Evolutionary conservation across 2,797 vertebrate species (phyloP).

Genomic region (Melopsittacus undulatus): DNA sequence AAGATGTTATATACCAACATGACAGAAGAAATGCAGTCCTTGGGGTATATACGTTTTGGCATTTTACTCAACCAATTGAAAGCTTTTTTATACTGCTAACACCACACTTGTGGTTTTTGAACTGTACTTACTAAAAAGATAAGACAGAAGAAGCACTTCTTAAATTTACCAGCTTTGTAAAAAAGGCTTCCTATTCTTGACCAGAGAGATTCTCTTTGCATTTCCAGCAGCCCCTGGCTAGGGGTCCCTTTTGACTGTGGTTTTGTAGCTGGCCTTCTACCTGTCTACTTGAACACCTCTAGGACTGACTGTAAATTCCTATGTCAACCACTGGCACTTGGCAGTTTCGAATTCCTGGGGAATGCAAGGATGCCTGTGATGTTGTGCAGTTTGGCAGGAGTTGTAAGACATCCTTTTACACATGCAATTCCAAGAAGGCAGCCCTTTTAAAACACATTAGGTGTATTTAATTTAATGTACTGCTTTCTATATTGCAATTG

Average conservation of each 20-base stretch:
- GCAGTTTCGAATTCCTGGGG: slow-evolving; percentile 1
- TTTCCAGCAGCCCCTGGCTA: background rate
- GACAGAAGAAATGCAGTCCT: background rate
- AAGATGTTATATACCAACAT: background rate
- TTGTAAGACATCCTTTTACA: background rate
- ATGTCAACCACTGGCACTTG: slow-evolving; percentile 8
- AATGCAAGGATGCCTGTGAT: background rate
- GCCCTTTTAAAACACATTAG: background rate
- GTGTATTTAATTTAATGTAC: background rate
- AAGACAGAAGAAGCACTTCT: background rate
- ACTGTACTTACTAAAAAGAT: background rate
- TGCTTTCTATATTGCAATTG: background rate
- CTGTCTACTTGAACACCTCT: slow-evolving; percentile 10
- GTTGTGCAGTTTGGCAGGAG: slow-evolving; percentile 25
- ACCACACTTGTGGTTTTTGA: background rate
- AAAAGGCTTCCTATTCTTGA: background rate
- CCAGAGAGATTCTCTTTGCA: background rate
- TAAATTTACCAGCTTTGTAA: background rate
- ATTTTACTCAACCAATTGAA: background rate
- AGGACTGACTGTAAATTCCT: background rate
- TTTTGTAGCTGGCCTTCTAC: slow-evolving; percentile 13
- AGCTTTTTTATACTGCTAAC: background rate
- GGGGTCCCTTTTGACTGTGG: background rate
- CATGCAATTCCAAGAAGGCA: background rate
- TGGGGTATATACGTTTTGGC: background rate